A percentile compares a stretch with the other conserved stretches of the same genome.
phyloP scores from a whole-genome alignment of 2,113 vertebrate species.

The Struthio camelus region DNA sequence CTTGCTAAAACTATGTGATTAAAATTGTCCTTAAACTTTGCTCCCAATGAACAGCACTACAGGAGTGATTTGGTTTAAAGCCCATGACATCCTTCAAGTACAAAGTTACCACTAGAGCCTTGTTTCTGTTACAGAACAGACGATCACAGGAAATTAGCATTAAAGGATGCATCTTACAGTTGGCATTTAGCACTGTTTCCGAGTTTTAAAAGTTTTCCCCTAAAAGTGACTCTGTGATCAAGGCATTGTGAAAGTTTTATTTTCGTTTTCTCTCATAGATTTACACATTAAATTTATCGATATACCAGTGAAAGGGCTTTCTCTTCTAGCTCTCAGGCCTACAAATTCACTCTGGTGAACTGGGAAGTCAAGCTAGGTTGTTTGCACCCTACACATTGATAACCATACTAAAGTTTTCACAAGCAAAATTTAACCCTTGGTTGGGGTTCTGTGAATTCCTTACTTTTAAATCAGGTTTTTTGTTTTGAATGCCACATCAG shows the following conservation, averaged over 20 bases:
- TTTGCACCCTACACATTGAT: not conserved
- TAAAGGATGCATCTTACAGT: not conserved
- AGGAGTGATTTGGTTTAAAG: slow-evolving; percentile 24
- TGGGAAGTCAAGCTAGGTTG: slow-evolving; percentile 12
- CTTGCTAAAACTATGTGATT: not conserved
- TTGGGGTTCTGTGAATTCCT: not conserved
- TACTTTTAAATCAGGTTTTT: slow-evolving; percentile 11
- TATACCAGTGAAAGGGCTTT: not conserved
- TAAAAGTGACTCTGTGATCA: not conserved
- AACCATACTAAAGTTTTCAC: slow-evolving; percentile 8
- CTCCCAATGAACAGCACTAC: slow-evolving; percentile 9
- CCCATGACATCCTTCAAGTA: not conserved
- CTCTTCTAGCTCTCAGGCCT: not conserved
- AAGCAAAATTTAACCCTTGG: not conserved
- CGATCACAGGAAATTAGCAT: slow-evolving; percentile 2
- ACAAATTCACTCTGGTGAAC: not conserved
- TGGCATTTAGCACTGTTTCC: not conserved
- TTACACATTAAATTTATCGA: not conserved
- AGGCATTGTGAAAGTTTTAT: not conserved
- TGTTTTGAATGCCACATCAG: not conserved
- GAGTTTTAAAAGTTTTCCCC: not conserved
- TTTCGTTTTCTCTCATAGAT: not conserved
- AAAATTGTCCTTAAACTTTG: slow-evolving; percentile 6
- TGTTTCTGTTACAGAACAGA: slow-evolving; percentile 33
- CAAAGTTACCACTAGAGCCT: not conserved